These are phyloP conservation scores for Siniperca knerii DNA, from an alignment of 2,113 vertebrate genomes.

Conservation along the genomic window DNA sequence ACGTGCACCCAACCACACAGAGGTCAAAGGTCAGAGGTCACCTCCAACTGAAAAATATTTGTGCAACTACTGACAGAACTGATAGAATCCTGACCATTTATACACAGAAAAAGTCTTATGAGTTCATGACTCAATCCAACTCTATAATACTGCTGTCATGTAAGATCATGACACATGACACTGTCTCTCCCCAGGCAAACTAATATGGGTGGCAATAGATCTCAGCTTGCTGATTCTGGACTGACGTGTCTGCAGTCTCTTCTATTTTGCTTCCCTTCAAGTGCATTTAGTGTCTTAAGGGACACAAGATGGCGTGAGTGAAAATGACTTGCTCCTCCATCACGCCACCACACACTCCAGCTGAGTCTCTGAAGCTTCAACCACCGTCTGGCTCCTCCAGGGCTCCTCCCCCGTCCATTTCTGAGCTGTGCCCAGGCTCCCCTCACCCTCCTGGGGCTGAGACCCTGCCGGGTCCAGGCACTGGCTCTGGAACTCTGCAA, in stretches of 20 bases:
- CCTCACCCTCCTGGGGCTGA: conserved; percentile 43
- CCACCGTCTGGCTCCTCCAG: conserved; percentile 38
- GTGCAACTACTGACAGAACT: background rate
- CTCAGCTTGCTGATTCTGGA: background rate
- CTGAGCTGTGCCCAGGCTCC: background rate
- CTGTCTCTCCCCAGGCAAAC: background rate
- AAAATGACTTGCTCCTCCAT: background rate
- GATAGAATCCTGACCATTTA: background rate
- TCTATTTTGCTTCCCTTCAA: background rate
- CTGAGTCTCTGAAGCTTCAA: conserved; percentile 39
- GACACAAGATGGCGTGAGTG: background rate
- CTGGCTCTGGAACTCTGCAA: conserved; percentile 61
- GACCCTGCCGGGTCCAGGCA: background rate
- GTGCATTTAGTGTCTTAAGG: background rate
- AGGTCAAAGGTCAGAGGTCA: conserved; percentile 19
- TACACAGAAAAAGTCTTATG: background rate
- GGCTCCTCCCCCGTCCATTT: conserved; percentile 34
- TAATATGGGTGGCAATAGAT: background rate
- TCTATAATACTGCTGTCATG: background rate
- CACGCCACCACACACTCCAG: conserved; percentile 62
- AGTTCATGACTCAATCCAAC: background rate
- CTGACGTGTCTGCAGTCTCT: background rate
- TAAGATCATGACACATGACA: background rate
- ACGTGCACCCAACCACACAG: background rate
- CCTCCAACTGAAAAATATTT: too few relatives aligned